Conservation (phyloP, 2,888 invertebrate species). For the Lamellibrachia columna region DNA sequence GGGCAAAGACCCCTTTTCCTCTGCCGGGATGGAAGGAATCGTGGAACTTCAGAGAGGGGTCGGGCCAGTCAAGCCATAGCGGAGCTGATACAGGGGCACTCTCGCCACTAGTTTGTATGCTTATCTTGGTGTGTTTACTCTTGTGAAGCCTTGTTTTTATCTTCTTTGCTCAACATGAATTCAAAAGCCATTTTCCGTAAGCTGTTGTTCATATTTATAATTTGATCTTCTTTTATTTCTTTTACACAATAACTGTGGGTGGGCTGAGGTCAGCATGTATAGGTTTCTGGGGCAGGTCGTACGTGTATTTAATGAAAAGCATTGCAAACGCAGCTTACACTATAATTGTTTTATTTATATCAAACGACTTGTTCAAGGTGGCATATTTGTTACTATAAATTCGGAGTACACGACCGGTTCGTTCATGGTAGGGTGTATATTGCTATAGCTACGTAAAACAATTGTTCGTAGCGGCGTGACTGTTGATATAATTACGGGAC, state of each 20-base stretch:
- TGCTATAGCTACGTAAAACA: background rate
- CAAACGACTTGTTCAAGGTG: background rate
- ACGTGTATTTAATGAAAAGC: background rate
- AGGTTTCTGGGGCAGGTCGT: background rate
- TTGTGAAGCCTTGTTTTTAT: too few relatives aligned
- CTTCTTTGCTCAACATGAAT: background rate
- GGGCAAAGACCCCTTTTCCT: too few relatives aligned
- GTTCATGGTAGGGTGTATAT: background rate
- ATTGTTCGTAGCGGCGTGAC: background rate
- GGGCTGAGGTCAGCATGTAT: background rate
- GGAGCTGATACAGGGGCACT: too few relatives aligned
- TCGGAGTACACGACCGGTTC: background rate
- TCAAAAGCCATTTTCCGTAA: background rate
- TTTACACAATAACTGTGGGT: background rate
- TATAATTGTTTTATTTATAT: too few relatives aligned
- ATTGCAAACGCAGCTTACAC: too few relatives aligned
- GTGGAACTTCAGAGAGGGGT: too few relatives aligned
- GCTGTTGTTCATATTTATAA: background rate
- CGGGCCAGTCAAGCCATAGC: too few relatives aligned
- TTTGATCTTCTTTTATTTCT: background rate
- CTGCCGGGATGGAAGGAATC: too few relatives aligned
- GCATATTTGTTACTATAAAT: background rate
- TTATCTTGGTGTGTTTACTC: too few relatives aligned
- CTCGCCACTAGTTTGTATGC: too few relatives aligned
- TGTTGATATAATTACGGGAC: too few relatives aligned